Evolutionary conservation across 23 tunicate genomes (phyloP).

Genomic region (Ascidia mentula): DNA sequence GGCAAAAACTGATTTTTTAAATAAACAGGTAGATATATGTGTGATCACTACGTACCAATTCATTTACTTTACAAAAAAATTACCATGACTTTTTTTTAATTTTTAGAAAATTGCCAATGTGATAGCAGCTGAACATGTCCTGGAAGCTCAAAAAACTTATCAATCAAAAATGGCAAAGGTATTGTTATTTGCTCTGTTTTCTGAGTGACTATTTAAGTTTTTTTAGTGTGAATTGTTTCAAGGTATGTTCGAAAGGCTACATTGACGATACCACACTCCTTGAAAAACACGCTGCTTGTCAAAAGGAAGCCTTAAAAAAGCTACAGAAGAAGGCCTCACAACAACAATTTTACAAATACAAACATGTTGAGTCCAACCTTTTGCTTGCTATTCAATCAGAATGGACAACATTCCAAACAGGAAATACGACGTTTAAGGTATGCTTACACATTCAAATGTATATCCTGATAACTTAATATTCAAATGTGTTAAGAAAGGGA

Average conservation of each 20-base stretch:
- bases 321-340: not conserved
- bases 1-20: too few species aligned
- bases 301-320: not conserved
- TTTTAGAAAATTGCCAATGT: not conserved
- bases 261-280: not conserved
- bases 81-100: too few species aligned
- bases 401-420: not conserved
- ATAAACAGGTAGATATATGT: too few species aligned
- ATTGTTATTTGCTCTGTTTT: not conserved
- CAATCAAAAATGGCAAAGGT: not conserved
- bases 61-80: too few species aligned
- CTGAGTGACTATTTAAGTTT: not conserved
- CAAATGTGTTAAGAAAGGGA: too few species aligned
- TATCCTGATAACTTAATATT: too few species aligned
- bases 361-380: not conserved
- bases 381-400: not conserved
- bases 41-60: too few species aligned
- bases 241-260: not conserved
- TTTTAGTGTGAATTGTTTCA: not conserved
- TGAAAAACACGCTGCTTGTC: not conserved
- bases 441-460: too few species aligned
- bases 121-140: not conserved
- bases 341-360: not conserved
- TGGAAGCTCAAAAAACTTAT: not conserved
- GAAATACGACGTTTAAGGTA: not conserved